phyloP scores from a whole-genome alignment of 2,113 vertebrate species.

The Terrapene triunguis region DNA sequence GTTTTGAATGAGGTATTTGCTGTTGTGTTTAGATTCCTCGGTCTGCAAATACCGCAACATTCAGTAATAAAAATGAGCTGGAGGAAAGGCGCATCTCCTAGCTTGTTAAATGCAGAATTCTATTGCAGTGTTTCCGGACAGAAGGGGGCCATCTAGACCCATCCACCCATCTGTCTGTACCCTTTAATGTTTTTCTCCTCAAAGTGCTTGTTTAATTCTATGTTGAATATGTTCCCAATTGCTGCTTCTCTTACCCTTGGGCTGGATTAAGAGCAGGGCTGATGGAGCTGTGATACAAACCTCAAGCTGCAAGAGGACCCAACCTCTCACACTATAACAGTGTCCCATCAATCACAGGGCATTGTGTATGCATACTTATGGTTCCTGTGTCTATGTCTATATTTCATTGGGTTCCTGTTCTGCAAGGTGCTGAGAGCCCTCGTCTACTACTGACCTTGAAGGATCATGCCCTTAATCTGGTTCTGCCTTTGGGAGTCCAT shows the following conservation, averaged over 20 bases:
- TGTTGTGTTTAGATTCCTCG: neutral
- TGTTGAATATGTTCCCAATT: neutral
- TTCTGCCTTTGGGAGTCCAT: neutral
- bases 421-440: neutral
- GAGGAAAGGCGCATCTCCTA: neutral
- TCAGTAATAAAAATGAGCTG: neutral
- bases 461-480: neutral
- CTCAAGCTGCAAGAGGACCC: neutral
- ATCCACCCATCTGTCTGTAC: neutral
- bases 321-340: neutral
- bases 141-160: neutral
- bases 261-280: neutral
- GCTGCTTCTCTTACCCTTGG: neutral
- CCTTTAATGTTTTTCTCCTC: neutral
- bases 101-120: neutral
- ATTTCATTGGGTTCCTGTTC: neutral
- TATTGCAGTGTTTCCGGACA: neutral
- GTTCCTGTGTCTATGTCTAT: neutral
- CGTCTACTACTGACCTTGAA: neutral
- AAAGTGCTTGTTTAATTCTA: neutral
- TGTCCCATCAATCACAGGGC: neutral
- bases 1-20: neutral
- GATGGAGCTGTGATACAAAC: neutral
- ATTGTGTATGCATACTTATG: neutral
- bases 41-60: neutral